A percentile compares a stretch with the other conserved stretches of the same genome.
Conservation (phyloP, 2,888 invertebrate genomes). For the Phaedon cochleariae region DNA sequence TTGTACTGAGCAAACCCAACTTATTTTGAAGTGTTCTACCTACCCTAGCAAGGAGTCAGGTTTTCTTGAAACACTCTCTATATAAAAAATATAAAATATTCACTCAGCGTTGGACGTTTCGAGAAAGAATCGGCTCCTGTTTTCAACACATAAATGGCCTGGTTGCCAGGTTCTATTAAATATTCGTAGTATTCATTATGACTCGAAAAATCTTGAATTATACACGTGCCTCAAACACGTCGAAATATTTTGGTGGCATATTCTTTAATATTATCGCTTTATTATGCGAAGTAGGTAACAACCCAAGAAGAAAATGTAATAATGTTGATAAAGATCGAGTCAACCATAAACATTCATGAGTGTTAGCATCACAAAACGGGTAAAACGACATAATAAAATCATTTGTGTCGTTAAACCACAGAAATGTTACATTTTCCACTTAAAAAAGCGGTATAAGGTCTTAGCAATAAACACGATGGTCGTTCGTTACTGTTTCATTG, state of each 20-base stretch:
- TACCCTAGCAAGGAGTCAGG: too few species aligned
- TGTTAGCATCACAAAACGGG: conserved; percentile 38
- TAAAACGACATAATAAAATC: conserved; percentile 46
- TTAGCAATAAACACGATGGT: conserved; percentile 7
- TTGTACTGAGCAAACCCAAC: too few species aligned
- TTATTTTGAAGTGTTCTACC: too few species aligned
- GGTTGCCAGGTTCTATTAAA: too few species aligned
- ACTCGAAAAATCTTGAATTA: too few species aligned
- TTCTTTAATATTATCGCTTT: conserved; percentile 30
- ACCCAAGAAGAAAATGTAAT: conserved; percentile 29
- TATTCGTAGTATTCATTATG: too few species aligned
- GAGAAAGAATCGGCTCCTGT: too few species aligned
- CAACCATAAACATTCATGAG: conserved; percentile 22
- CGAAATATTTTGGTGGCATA: conserved; percentile 23
- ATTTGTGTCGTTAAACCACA: conserved; percentile 43
- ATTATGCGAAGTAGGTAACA: conserved; percentile 33
- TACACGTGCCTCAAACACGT: conserved; percentile 33
- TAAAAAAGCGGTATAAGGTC: conserved; percentile 10
- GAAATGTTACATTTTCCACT: conserved; percentile 24
- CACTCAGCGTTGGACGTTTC: too few species aligned
- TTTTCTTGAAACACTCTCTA: too few species aligned
- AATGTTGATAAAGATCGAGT: conserved; percentile 34
- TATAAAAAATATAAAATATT: too few species aligned
- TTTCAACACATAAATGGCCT: too few species aligned
- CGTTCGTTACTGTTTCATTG: background rate